Percentiles rank a stretch among this genome's conserved stretches.
phyloP scores from a whole-genome alignment of 2,888 invertebrate genomes.

The Eilema sororculum region DNA sequence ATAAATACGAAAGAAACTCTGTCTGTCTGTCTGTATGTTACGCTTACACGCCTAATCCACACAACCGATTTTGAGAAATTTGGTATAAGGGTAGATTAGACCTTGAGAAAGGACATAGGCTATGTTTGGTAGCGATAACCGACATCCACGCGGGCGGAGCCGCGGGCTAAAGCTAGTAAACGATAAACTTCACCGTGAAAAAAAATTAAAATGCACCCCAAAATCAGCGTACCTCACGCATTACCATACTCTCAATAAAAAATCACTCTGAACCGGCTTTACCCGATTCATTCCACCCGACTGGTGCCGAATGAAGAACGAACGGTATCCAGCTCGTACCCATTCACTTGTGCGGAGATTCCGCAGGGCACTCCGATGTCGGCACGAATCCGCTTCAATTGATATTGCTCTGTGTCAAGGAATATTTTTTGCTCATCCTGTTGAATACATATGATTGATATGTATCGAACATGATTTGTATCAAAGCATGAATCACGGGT shows the following conservation, averaged over 20 bases:
- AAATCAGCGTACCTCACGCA: constrained; percentile 37
- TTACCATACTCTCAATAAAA: constrained; percentile 53
- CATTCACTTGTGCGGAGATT: constrained; percentile 49
- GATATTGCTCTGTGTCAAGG: constrained; percentile 55
- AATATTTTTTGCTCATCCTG: constrained; percentile 45
- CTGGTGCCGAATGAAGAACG: constrained; percentile 56
- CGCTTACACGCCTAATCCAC: no score
- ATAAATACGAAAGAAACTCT: no score
- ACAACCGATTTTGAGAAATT: no score
- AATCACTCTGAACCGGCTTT: constrained; percentile 57
- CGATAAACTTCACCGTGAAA: constrained; percentile 29
- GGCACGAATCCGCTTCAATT: constrained; percentile 56
- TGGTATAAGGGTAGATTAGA: no score
- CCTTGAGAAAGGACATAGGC: no score
- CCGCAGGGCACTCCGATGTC: constrained; percentile 47
- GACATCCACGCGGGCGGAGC: no score
- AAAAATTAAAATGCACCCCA: constrained; percentile 29
- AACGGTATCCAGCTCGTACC: constrained; percentile 47
- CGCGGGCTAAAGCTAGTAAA: no score
- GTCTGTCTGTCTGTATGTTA: no score
- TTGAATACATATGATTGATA: constrained; percentile 52
- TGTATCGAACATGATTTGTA: constrained; percentile 45
- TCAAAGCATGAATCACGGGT: constrained; percentile 33
- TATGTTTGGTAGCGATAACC: no score
- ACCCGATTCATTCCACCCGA: constrained; percentile 60